Evolutionary conservation across 2,797 vertebrate genomes (phyloP), one percentile per base, ranked within the genome.

Genomic region (Ataeniobius toweri): DNA sequence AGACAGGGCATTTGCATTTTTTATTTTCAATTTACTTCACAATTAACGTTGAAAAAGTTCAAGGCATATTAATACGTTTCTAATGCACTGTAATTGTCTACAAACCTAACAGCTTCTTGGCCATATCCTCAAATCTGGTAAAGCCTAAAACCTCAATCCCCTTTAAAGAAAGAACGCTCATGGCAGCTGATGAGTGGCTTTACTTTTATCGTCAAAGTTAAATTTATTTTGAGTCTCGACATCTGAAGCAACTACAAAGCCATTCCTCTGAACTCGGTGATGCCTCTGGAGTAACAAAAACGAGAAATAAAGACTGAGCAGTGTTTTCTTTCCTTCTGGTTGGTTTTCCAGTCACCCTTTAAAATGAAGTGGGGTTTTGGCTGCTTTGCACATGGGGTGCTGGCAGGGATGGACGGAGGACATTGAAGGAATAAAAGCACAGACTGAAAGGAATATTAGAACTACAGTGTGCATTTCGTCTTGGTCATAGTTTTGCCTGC

Each of bases 161-260:
- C 20, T 67, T 72, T 81, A 93, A 92, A 90, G 70, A 71, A 82
- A 39, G 71, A 75, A 80, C 71, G 78, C 87, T 83, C 77, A 79
- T 74, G 70, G 79, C 74, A 69, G 80, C 89, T 59, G 85, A 72
- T 1, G 48, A 83, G 74, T 65, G 74, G 79, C 90, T 94, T 93
- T 92, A 92, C 94, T 92, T 93, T 93, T 89, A 89, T 83, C 89
- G 78, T 76, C 71, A 55, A 80, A 88, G 88, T 89, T 80, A 36
- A 50, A 94, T 94, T 95, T 96, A 95, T 96, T 96, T 95, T 94
- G 88, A 94, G 92, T 94, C 80, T 31, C 79, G 87, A 93, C 94
- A 92, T 94, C 89, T 93, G 91, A 94, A 84, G 90, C 81, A 74
- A 89, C 88, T 91, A 78, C 83, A 80, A 69, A 84, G 82, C 74